Evolutionary conservation across 1,140 invertebrate species (phyloP).

Genomic region (Eciton burchellii): DNA sequence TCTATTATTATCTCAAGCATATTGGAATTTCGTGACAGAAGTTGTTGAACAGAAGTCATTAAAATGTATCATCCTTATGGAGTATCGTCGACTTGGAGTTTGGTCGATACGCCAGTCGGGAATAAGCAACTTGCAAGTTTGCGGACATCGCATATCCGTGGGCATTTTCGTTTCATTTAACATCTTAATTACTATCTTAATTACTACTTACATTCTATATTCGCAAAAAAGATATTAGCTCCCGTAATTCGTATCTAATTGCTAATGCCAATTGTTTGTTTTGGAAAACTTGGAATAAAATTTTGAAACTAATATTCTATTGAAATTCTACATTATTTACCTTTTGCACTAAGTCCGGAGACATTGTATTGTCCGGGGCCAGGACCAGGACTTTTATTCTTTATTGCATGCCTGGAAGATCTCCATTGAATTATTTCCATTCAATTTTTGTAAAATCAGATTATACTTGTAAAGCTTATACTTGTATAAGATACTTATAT

Average conservation of each 20-base stretch:
- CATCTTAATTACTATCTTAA: not conserved
- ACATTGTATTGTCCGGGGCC: conserved; percentile 95
- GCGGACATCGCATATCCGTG: not conserved
- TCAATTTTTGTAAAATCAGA: conserved; percentile 10
- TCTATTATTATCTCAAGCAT: conserved; percentile 4
- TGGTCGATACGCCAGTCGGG: conserved; percentile 72
- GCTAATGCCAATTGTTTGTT: not conserved
- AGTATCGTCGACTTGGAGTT: conserved; percentile 67
- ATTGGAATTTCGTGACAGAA: conserved; percentile 51
- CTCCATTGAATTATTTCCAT: conserved; percentile 23
- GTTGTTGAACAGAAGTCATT: conserved; percentile 61
- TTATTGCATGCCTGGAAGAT: conserved; percentile 83
- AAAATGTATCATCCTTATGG: conserved; percentile 61
- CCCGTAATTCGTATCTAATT: not conserved
- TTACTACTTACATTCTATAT: not conserved
- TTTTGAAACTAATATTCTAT: not conserved
- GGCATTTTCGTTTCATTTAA: conserved; percentile 1
- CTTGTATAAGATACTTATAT: no score
- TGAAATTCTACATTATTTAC: conserved; percentile 81
- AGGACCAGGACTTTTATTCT: conserved; percentile 89
- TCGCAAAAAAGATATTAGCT: not conserved
- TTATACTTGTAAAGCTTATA: not conserved
- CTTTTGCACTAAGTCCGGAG: conserved; percentile 92
- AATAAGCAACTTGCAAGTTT: conserved; percentile 39
- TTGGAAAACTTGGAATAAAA: not conserved